phyloP scores from a whole-genome alignment of 2,113 vertebrate genomes.

The Lutjanus erythropterus region DNA sequence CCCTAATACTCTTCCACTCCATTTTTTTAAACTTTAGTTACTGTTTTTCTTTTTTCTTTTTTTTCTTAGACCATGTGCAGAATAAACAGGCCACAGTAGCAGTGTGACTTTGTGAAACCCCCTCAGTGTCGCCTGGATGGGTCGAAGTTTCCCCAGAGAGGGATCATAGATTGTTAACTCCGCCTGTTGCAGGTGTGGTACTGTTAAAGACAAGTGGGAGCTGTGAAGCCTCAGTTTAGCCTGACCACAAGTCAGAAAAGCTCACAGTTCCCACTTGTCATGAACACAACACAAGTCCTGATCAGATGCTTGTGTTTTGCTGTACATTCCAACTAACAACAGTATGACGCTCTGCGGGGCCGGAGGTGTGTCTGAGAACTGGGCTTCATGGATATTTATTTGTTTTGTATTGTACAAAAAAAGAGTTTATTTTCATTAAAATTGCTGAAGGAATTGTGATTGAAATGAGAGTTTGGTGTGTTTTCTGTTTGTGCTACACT shows the following conservation, averaged over 20 bases:
- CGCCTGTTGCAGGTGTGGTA: not conserved
- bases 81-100: not conserved
- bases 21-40: not conserved
- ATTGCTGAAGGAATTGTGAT: constrained; percentile 49
- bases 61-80: not conserved
- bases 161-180: constrained; percentile 3
- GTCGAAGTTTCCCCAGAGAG: not conserved
- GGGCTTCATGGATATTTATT: constrained; percentile 61
- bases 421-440: constrained; percentile 78
- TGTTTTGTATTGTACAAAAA: constrained; percentile 71
- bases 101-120: constrained; percentile 43
- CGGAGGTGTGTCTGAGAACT: constrained; percentile 3
- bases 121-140: constrained; percentile 3
- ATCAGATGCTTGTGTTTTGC: constrained; percentile 16
- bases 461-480: not conserved
- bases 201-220: constrained; percentile 14
- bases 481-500: not conserved
- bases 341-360: constrained; percentile 10
- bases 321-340: constrained; percentile 45
- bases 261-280: constrained; percentile 15
- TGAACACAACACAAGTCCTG: constrained; percentile 13
- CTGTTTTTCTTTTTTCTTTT: no score
- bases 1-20: no score
- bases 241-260: not conserved
- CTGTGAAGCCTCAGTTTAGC: not conserved